Evolutionary conservation across 2,888 invertebrate species (phyloP).

Genomic region (Vanessa cardui): DNA sequence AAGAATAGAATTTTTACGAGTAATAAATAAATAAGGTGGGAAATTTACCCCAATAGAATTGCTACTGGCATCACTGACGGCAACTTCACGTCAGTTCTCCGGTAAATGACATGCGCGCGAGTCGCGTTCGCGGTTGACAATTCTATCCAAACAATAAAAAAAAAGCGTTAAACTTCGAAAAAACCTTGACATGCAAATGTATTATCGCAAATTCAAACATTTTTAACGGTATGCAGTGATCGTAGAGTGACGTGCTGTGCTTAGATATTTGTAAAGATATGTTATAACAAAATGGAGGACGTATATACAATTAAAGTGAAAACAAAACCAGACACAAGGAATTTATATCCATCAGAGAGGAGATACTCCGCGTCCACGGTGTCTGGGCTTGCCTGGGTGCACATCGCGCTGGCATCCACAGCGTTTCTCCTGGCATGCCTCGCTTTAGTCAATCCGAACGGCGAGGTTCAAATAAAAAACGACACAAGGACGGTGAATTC

Average conservation of each 20-base stretch:
- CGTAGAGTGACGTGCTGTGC: slow-evolving; percentile 7
- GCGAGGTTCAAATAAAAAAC: slow-evolving; percentile 38
- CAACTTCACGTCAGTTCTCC: slow-evolving; percentile 48
- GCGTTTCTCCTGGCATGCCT: slow-evolving; percentile 82
- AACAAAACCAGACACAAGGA: slow-evolving; percentile 83
- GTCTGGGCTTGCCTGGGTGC: slow-evolving; percentile 85
- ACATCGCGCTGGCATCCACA: slow-evolving; percentile 83
- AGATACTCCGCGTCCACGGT: slow-evolving; percentile 87
- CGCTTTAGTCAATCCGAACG: slow-evolving; percentile 68
- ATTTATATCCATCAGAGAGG: slow-evolving; percentile 85
- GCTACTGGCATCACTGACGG: slow-evolving; percentile 22
- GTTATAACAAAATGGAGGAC: slow-evolving; percentile 82
- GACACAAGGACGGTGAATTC: slow-evolving; percentile 38
- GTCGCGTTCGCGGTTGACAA: slow-evolving; percentile 39
- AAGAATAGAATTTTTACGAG: too few species aligned
- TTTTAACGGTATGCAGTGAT: slow-evolving; percentile 21
- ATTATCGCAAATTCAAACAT: slow-evolving; percentile 25
- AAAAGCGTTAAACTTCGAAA: slow-evolving; percentile 44
- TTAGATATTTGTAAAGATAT: slow-evolving; percentile 39
- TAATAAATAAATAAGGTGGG: not conserved
- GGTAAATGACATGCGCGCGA: slow-evolving; percentile 44
- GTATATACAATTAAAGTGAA: slow-evolving; percentile 86
- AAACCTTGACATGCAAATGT: slow-evolving; percentile 39
- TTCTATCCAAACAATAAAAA: slow-evolving; percentile 27
- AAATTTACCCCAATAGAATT: not conserved